These are phyloP conservation scores for Rhamnusium bicolor DNA, from an alignment of 2,888 invertebrate species.

Conservation along the genomic window DNA sequence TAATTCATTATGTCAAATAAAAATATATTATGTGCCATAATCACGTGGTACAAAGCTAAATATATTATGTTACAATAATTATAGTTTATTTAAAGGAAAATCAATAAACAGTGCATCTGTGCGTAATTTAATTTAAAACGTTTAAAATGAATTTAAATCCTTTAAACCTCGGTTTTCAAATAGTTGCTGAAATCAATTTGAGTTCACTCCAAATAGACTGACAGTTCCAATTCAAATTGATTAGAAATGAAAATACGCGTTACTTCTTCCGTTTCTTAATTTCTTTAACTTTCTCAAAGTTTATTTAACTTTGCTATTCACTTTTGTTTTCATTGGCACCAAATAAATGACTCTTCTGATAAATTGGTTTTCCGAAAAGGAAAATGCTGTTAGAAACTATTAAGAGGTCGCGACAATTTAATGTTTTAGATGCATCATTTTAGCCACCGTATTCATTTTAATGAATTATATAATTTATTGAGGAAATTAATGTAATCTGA, in stretches of 20 bases:
- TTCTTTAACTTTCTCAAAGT: conserved; percentile 47
- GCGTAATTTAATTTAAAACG: neutral
- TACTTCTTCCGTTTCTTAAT: conserved; percentile 48
- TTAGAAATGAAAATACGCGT: conserved; percentile 45
- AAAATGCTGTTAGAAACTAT: conserved; percentile 5
- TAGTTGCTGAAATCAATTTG: conserved; percentile 16
- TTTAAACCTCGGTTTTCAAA: conserved; percentile 2
- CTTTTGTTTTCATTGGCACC: conserved; percentile 37
- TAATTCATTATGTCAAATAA: neutral
- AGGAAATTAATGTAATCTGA: too few species aligned
- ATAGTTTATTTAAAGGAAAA: neutral
- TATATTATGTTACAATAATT: neutral
- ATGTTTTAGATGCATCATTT: neutral
- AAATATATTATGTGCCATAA: neutral
- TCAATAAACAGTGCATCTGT: neutral
- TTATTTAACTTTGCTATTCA: conserved; percentile 43
- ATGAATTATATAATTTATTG: neutral
- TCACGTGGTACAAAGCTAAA: neutral
- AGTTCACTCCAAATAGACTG: conserved; percentile 31
- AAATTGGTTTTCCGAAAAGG: conserved; percentile 32
- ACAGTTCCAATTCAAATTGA: conserved; percentile 50
- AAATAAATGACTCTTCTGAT: conserved; percentile 32
- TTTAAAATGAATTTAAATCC: conserved; percentile 27
- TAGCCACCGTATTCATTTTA: neutral
- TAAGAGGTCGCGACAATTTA: neutral